Conservation (phyloP, 2,888 invertebrate genomes). For the Idaea aversata region DNA sequence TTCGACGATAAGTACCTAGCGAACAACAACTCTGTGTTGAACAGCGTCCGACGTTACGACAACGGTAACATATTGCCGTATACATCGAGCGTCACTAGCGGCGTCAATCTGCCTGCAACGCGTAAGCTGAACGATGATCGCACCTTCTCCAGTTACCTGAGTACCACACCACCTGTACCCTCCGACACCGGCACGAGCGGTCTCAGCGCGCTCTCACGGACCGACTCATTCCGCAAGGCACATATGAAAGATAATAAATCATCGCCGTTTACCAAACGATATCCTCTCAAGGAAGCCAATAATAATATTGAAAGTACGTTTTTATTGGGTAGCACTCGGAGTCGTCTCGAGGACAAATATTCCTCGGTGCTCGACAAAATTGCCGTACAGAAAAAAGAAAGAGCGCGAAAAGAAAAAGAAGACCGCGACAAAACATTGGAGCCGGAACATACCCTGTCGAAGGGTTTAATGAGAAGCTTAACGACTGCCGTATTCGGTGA, state of each 20-base stretch:
- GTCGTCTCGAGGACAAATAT: slow-evolving; percentile 89
- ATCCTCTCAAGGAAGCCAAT: slow-evolving; percentile 72
- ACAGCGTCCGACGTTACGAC: slow-evolving; percentile 68
- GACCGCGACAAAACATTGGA: slow-evolving; percentile 87
- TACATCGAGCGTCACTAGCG: slow-evolving; percentile 54
- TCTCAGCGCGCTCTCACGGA: slow-evolving; percentile 53
- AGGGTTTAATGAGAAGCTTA: slow-evolving; percentile 84
- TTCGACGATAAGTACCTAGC: slow-evolving; percentile 67
- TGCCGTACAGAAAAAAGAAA: slow-evolving; percentile 80
- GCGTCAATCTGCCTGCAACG: slow-evolving; percentile 34
- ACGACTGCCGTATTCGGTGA: slow-evolving; percentile 87
- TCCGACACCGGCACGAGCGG: slow-evolving; percentile 57
- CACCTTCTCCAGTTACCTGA: slow-evolving; percentile 66
- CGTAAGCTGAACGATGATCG: slow-evolving; percentile 68
- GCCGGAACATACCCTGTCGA: slow-evolving; percentile 73
- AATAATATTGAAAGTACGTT: slow-evolving; percentile 65
- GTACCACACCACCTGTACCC: slow-evolving; percentile 67
- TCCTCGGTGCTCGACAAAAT: slow-evolving; percentile 87
- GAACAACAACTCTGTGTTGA: slow-evolving; percentile 59
- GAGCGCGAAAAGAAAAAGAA: slow-evolving; percentile 71
- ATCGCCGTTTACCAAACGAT: slow-evolving; percentile 67
- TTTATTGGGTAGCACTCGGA: slow-evolving; percentile 81
- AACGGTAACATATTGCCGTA: slow-evolving; percentile 69
- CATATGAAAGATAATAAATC: slow-evolving; percentile 69
- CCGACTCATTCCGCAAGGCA: slow-evolving; percentile 74